phyloP scores from a whole-genome alignment of 2,797 vertebrate genomes.

The Margarornis squamiger region DNA sequence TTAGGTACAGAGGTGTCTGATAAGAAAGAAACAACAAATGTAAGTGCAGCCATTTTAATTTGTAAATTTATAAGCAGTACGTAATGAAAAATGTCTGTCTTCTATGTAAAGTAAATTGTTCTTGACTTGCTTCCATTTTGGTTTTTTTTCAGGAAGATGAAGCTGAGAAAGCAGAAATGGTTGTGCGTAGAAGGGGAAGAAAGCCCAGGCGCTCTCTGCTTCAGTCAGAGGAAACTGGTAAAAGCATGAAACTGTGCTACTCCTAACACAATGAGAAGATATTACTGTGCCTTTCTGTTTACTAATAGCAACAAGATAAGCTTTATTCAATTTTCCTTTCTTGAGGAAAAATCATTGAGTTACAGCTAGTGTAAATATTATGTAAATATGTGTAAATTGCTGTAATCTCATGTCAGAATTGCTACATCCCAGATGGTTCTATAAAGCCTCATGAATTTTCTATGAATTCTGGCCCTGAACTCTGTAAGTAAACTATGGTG shows the following conservation, averaged over 20 bases:
- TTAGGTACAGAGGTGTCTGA: conserved; percentile 62
- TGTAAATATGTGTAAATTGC: conserved; percentile 72
- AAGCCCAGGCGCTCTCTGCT: conserved; percentile 61
- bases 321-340: conserved; percentile 58
- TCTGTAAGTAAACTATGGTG: conserved; percentile 73
- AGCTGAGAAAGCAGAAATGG: conserved; percentile 64
- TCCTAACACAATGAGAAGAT: not conserved
- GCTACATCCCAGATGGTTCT: conserved; percentile 76
- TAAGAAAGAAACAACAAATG: conserved; percentile 63
- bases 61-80: not conserved
- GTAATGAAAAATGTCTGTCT: not conserved
- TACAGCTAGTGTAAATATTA: conserved; percentile 67
- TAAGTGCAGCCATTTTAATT: conserved; percentile 59
- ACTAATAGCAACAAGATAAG: conserved; percentile 34
- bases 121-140: not conserved
- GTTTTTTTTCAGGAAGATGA: conserved; percentile 57
- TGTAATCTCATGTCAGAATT: conserved; percentile 77
- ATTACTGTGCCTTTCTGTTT: conserved; percentile 40
- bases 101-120: not conserved
- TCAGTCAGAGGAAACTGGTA: conserved; percentile 71
- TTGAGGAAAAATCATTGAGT: conserved; percentile 52
- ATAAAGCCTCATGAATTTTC: conserved; percentile 63
- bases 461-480: conserved; percentile 69
- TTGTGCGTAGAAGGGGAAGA: conserved; percentile 66
- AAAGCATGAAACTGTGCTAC: not conserved